Conservation (phyloP, 2,113 vertebrate species). For the Embiotoca jacksoni region DNA sequence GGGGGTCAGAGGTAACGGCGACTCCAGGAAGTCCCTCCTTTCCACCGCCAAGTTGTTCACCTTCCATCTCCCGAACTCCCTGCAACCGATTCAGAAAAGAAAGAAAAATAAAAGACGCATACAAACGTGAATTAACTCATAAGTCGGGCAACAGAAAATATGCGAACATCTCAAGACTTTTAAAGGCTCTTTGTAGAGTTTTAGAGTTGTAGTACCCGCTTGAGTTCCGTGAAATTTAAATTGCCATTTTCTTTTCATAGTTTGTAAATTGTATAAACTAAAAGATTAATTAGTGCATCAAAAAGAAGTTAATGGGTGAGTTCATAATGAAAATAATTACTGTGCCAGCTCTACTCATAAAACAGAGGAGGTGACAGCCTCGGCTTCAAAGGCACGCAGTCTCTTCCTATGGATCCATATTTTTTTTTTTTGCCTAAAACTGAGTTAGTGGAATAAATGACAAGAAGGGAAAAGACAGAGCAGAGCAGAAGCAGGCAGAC, state of each 20-base stretch:
- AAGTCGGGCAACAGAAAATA: too few relatives aligned
- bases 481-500: neutral
- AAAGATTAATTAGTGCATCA: neutral
- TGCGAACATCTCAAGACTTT: too few relatives aligned
- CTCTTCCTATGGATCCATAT: too few relatives aligned
- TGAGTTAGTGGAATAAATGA: conserved; percentile 14
- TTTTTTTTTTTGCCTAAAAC: conserved; percentile 32
- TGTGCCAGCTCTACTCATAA: too few relatives aligned
- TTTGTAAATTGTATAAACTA: neutral
- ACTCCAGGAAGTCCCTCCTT: conserved; percentile 93
- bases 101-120: neutral
- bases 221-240: too few relatives aligned
- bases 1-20: conserved; percentile 92
- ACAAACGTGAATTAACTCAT: neutral
- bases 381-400: neutral
- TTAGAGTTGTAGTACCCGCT: too few relatives aligned
- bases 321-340: neutral
- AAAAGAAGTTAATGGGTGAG: neutral
- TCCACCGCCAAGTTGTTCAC: conserved; percentile 97
- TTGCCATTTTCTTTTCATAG: too few relatives aligned
- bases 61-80: conserved; percentile 98
- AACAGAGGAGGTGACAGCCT: neutral
- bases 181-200: too few relatives aligned
- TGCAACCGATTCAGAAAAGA: conserved; percentile 73
- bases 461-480: neutral